Base-by-base conservation (phyloP, 23 tunicate genomes). In the Phallusia fumigata region DNA sequence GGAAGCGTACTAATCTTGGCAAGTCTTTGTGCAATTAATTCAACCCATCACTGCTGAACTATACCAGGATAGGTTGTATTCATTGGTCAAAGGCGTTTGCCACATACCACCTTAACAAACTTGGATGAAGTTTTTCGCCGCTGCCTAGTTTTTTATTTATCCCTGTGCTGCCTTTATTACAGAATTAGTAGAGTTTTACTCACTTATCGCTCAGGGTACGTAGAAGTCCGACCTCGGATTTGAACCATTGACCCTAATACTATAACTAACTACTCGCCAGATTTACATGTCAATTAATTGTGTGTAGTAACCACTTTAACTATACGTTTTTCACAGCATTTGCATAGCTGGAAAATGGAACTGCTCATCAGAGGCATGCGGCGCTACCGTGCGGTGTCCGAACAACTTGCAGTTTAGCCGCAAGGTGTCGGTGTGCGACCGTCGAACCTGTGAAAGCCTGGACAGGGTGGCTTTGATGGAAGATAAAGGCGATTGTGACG, bases 281-380 rank as follows among this genome's bases (percentile, higher is more conserved):
- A 3, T 10, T 40, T 40, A 40, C 47, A 40, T 3, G 8, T 10
- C 10, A 40, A 40, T 40, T 40, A 3, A 40, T 40, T n/a, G n/a
- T n/a, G n/a, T n/a, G n/a, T n/a, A n/a, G n/a, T n/a, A n/a, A n/a
- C n/a, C n/a, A n/a, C n/a, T n/a, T n/a, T 10, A 40, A 5, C 47
- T 10, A 5, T 40, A 3, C 47, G 47, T 40, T 3, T 40, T 40
- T 40, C 10, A 40, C 47, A 89, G 93, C 72, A n/a, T 40, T 22
- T 92, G 97, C 76, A 24, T 18, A 19, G 80, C 80, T 32, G 97
- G 97, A 18, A 35, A 52, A 77, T 92, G 97, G 97, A 87, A 83
- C 26, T 92, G 97, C 65, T 87, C 91, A 24, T 75, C 88, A 16
- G 80, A 65, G 18, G 19, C 52, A 3, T 92, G 97, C 64, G 86